A percentile compares a stretch with the other conserved stretches of the same genome.
Evolutionary conservation across 2,888 invertebrate genomes (phyloP).

Genomic region (Synergus japonicus): DNA sequence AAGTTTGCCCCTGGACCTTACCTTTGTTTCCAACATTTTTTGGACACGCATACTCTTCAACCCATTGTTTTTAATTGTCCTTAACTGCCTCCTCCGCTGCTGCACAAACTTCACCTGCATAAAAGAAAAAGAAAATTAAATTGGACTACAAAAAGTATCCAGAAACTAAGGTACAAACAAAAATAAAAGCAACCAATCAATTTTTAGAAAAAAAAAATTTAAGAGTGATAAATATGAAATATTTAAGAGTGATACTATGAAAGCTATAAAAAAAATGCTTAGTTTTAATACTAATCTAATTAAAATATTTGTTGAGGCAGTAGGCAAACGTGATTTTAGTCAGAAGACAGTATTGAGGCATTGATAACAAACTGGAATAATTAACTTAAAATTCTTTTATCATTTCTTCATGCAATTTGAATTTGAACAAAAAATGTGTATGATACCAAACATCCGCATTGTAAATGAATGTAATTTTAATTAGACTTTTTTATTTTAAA

Average conservation of each 20-base stretch:
- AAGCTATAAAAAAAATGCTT: too few species aligned
- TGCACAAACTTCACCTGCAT: slow-evolving; percentile 79
- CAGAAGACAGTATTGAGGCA: not conserved
- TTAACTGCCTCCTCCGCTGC: slow-evolving; percentile 79
- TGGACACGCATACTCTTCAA: slow-evolving; percentile 74
- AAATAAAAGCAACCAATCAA: too few species aligned
- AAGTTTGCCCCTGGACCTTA: slow-evolving; percentile 21
- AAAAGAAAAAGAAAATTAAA: slow-evolving; percentile 29
- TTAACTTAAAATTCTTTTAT: not conserved
- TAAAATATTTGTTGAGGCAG: not conserved
- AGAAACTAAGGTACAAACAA: too few species aligned
- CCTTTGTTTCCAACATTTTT: slow-evolving; percentile 30
- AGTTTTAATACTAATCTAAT: too few species aligned
- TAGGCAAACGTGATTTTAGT: not conserved
- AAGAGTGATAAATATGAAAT: too few species aligned
- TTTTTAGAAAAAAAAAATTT: too few species aligned
- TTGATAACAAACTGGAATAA: not conserved
- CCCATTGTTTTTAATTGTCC: slow-evolving; percentile 79
- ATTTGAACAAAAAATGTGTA: not conserved
- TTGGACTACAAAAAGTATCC: not conserved
- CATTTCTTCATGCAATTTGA: not conserved
- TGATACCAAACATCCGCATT: not conserved
- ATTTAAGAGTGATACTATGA: too few species aligned
- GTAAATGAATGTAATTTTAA: not conserved
- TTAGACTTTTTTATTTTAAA: not conserved